phyloP scores from a whole-genome alignment of 2,113 vertebrate species.

The Colius striatus region DNA sequence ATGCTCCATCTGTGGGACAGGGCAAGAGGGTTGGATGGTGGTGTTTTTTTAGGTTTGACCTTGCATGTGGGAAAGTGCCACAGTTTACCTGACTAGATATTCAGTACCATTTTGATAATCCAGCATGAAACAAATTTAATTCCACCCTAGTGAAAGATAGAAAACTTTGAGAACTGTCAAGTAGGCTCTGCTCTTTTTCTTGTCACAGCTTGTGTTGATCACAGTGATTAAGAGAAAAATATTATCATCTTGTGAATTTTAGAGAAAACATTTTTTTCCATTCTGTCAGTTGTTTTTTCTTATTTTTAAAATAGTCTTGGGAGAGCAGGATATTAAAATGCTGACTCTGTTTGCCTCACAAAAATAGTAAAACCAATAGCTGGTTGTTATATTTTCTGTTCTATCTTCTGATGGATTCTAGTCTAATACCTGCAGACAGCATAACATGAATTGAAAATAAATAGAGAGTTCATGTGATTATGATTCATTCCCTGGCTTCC shows the following conservation, averaged over 20 bases:
- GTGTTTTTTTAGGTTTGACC: background rate
- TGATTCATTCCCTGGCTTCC: background rate
- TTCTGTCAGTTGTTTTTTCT: background rate
- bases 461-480: background rate
- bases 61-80: background rate
- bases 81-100: background rate
- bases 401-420: background rate
- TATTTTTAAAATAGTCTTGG: background rate
- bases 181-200: constrained; percentile 40
- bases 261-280: background rate
- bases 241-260: constrained; percentile 6
- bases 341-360: background rate
- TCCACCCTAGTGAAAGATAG: background rate
- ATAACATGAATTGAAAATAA: background rate
- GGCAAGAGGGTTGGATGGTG: background rate
- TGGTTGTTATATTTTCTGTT: background rate
- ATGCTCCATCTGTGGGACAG: background rate
- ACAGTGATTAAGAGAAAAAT: background rate
- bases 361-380: constrained; percentile 10
- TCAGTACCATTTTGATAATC: background rate
- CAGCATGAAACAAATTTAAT: constrained; percentile 1
- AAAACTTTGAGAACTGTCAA: constrained; percentile 30
- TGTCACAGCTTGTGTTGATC: constrained; percentile 37
- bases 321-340: constrained; percentile 24
- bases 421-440: constrained; percentile 3